Conservation (phyloP, 2,113 vertebrate species). For the Isichthys henryi region DNA sequence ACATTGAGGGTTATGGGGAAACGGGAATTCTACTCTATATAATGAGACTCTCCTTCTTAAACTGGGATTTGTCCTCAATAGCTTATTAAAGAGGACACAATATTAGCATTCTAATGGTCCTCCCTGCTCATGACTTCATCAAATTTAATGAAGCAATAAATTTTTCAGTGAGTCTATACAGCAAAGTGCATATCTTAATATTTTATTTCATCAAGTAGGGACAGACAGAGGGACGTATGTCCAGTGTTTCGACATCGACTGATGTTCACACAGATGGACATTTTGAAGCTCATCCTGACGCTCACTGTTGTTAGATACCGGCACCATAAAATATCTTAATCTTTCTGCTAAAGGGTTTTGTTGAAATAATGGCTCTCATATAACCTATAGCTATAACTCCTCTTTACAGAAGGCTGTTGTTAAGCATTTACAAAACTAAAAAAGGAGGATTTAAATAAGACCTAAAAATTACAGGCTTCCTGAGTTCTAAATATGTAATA, state of each 20-base stretch:
- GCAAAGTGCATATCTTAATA: constrained; percentile 66
- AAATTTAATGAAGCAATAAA: constrained; percentile 69
- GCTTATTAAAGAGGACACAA: constrained; percentile 63
- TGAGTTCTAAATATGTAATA: too few relatives aligned
- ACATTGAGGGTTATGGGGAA: constrained; percentile 47
- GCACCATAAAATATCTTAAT: background rate
- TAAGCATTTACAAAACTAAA: background rate
- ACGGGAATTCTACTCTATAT: constrained; percentile 41
- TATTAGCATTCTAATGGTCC: constrained; percentile 62
- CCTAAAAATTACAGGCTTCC: background rate
- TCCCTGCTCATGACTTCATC: constrained; percentile 61
- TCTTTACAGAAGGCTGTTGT: background rate
- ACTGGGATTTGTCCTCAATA: constrained; percentile 41
- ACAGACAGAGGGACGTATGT: constrained; percentile 46
- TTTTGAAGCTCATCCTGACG: background rate
- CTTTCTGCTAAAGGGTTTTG: background rate
- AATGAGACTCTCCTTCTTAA: constrained; percentile 50
- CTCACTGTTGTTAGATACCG: background rate
- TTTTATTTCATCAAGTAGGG: constrained; percentile 47
- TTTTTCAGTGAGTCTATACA: constrained; percentile 62
- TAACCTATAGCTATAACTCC: background rate
- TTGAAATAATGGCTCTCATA: background rate
- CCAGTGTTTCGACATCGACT: constrained; percentile 37
- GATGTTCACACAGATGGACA: background rate
- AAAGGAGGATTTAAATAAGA: background rate